Base-by-base conservation (phyloP, 2,888 invertebrate genomes). In the Temnothorax unifasciatus region DNA sequence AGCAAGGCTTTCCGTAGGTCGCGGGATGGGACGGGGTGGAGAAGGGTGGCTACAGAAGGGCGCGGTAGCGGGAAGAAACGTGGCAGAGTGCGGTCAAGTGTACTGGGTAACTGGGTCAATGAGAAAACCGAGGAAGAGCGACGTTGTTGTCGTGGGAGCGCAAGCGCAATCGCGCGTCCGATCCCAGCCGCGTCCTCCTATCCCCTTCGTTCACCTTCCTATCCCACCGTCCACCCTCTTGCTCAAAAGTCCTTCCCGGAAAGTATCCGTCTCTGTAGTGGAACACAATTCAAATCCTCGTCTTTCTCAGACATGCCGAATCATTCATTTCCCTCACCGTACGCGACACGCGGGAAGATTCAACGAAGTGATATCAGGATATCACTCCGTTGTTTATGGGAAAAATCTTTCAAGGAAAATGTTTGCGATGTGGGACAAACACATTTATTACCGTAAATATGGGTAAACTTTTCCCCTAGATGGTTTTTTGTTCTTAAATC, bases 91-190 rank as follows among this genome's bases (percentile, higher is more conserved):
- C 94, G 95, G 94, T 94, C 95, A 95, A 95, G 95, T 95, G 95
- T 94, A 95, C 93, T 94, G 93, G 95, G 95, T 95, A 94, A 95
- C 93, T 94, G 90, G 95, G 94, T 94, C 95, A 94, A 94, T 94
- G 94, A 94, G 93, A 91, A 88, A 90, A 88, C 81, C 86, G 83
- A 90, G 90, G 89, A 87, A 89, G 79, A 69, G 59, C 57, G 69
- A 57, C 85, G 88, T 86, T 86, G 89, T 85, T 63, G 84, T 87
- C 83, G 83, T 86, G 77, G 81, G 87, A 88, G 88, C 88, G 84
- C 86, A 81, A 82, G 85, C 89, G 87, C 89, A 86, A 52, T 69
- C 61, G 47, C 68, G 68, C 68, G 8, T 41, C 13, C 52, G 21
- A 11, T 64, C n/a, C 54, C 54, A 34, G 8, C n/a, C 54, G 8